These are phyloP conservation scores for Scomber scombrus DNA, from an alignment of 2,113 vertebrate species.

Conservation along the genomic window DNA sequence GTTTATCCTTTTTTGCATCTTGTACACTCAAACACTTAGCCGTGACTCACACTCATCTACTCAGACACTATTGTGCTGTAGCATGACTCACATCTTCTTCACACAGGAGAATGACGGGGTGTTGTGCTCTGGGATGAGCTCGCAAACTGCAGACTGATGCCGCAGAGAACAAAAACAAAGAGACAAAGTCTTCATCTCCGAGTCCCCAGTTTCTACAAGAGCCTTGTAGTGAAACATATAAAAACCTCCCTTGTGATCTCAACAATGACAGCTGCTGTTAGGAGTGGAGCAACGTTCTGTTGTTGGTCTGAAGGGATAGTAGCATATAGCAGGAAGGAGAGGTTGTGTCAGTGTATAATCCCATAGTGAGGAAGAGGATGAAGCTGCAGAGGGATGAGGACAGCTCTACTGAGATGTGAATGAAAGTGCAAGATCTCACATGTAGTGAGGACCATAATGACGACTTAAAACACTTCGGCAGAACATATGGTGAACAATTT, in stretches of 20 bases:
- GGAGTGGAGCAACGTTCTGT: constrained; percentile 10
- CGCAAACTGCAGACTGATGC: constrained; percentile 31
- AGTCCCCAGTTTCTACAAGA: constrained; percentile 15
- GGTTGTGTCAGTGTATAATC: background rate
- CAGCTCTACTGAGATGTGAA: background rate
- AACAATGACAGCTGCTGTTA: background rate
- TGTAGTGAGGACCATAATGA: background rate
- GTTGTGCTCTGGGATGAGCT: constrained; percentile 2
- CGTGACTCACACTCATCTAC: constrained; percentile 46
- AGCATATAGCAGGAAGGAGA: background rate
- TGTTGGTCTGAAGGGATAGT: constrained; percentile 7
- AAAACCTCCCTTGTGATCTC: background rate
- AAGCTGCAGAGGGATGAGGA: constrained; percentile 5
- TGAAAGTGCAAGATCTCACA: background rate
- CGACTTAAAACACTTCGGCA: background rate
- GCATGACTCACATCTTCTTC: constrained; percentile 57
- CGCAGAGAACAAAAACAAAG: constrained; percentile 19
- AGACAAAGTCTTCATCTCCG: constrained; percentile 30
- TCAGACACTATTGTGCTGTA: constrained; percentile 13
- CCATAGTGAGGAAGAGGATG: background rate
- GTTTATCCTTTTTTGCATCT: background rate
- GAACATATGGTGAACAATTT: background rate
- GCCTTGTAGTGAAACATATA: background rate
- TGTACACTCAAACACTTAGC: constrained; percentile 4
- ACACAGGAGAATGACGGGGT: constrained; percentile 46